A percentile compares a stretch with the other conserved stretches of the same genome.
Conservation (phyloP, 1,140 invertebrate species). For the Bombus soroeensis region DNA sequence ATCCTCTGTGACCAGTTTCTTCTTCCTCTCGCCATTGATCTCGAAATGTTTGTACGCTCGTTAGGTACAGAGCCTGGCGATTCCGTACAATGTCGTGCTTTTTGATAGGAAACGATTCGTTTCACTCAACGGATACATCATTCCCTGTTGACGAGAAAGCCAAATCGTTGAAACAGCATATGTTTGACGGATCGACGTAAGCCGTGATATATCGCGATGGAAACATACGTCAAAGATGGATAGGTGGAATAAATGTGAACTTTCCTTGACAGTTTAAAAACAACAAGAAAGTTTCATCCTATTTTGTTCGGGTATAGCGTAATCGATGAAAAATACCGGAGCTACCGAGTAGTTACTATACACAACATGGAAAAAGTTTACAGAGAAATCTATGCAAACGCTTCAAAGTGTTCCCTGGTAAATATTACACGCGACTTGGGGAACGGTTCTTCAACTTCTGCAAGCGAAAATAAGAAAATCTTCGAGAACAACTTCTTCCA, state of each 20-base stretch:
- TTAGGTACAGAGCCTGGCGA: neutral
- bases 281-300: neutral
- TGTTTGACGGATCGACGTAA: neutral
- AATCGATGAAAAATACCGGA: slow-evolving; percentile 1
- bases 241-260: neutral
- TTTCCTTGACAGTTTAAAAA: slow-evolving; percentile 3
- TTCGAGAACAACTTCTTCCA: neutral
- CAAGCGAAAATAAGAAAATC: neutral
- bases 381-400: neutral
- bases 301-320: neutral
- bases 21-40: neutral
- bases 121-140: slow-evolving; percentile 2
- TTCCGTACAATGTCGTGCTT: slow-evolving; percentile 1
- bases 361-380: neutral
- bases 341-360: too few relatives aligned
- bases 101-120: neutral
- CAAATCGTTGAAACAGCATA: slow-evolving; percentile 3
- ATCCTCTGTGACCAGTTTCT: slow-evolving; percentile 50
- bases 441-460: neutral
- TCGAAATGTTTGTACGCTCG: neutral
- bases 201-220: neutral
- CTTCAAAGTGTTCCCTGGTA: neutral
- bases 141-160: neutral
- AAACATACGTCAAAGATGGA: neutral
- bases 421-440: neutral